Base-by-base conservation (phyloP, 2,113 vertebrate genomes). In the Anoura caudifer region DNA sequence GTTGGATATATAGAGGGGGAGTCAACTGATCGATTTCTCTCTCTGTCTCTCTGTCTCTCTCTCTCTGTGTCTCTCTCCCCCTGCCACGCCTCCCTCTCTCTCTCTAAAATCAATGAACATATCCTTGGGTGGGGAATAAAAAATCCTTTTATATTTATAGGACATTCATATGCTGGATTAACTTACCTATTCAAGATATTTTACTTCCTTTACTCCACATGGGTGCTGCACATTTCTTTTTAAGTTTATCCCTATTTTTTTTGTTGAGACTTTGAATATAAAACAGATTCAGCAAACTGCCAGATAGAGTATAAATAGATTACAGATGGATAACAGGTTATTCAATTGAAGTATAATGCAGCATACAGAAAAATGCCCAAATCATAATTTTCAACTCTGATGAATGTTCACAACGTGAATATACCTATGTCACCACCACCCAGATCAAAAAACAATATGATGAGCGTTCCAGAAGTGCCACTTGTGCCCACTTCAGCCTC, bases 191-290 rank as follows among this genome's bases (percentile, higher is more conserved):
- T 80, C 52, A 67, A 73, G 28, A 8, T 91, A 82, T 95, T 93
- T 89, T 28, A 75, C 54, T 96, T 15, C 28, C 73, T 95, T 73
- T 47, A 90, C 20, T 90, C 47, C 43, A 7, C 63, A 50, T 80
- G 41, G 36, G 41, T 87, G 31, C 41, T 93, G 2, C 85, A 56
- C 5, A 83, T 96, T 95, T 94, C 77, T 73, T 85, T 19, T 90
- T 84, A 95, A 90, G 38, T 75, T 87, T 95, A 73, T 92, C 52
- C 63, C 19, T 79, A 90, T 38, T 94, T 95, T 59, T 59, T 93
- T 88, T 93, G 47, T 96, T 91, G 52, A 67, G 22, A 65, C 73
- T 87, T 82, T 54, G 41, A 86, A 77, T 90, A 79, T 73, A 90
- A 91, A 76, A 93, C 36, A 87, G 75, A 69, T 84, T 93, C 41